Base-by-base conservation (phyloP, 2,113 vertebrate species). In the Tychaedon coryphoeus region DNA sequence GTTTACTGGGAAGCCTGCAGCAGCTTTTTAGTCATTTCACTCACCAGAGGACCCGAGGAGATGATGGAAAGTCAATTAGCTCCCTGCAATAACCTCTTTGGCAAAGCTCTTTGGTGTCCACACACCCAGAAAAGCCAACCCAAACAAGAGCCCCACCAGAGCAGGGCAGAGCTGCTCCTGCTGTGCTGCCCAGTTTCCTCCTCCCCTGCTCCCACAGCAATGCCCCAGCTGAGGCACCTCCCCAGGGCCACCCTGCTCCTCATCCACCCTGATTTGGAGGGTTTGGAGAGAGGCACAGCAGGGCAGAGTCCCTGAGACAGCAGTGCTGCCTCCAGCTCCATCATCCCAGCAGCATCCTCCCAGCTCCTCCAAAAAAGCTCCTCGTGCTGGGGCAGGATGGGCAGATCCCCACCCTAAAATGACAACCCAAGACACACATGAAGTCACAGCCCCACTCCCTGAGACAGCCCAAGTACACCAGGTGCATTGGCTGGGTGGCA, bases 1-100 rank as follows among this genome's bases (percentile, higher is more conserved):
- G 93, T 92, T 91, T 94, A 94, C 86, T 84, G 87, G 80, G 93
- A 71, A 96, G 79, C 90, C 78, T 50, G 67, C 3, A 26, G 74
- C 86, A 77, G 65, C 40, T 0, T 80, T 95, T 95, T 31, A 96
- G 83, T 90, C 81, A 64, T 86, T 95, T 66, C 5, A 2, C 67
- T 85, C 9, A 1, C 74, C 92, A n/a, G 36, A 53, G 58, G 92
- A 82, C 90, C 69, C 2, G 1, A 65, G 82, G 82, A 95, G 71
- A 28, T 1, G 45, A 75, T 16, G 69, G 92, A 51, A 81, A 91
- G 62, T 74, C 86, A 85, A 83, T 80, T 83, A 93, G 85, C 88
- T 88, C 71, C 62, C 58, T 76, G 58, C 71, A 86, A 73, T 43
- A 58, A 45, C 73, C 51, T 28, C 7, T 6, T 8, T 72, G 71